Percentiles rank a stretch among this genome's conserved stretches.
Conservation (phyloP, 1,140 invertebrate species). For the Leptinotarsa lineolata region DNA sequence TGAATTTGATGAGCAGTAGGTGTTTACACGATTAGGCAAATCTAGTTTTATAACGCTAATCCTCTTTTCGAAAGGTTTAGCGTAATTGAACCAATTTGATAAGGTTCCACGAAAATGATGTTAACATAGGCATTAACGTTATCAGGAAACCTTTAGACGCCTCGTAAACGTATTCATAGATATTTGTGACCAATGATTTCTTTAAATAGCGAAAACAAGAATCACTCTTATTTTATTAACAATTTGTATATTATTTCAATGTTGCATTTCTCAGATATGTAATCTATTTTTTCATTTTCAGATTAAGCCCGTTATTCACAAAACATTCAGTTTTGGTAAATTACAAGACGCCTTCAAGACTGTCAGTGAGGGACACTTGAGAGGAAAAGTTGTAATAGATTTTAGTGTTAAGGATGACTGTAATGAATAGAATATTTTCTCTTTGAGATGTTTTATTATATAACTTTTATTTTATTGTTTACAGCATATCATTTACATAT, state of each 20-base stretch:
- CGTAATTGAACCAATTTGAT: too few relatives aligned
- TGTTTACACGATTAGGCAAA: too few relatives aligned
- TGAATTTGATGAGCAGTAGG: too few relatives aligned
- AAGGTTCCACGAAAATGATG: too few relatives aligned
- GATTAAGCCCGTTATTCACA: slow-evolving; percentile 71
- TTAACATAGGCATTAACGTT: too few relatives aligned
- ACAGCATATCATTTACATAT: too few relatives aligned
- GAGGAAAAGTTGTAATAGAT: slow-evolving; percentile 74
- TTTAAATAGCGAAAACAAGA: neutral
- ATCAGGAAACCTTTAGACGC: too few relatives aligned
- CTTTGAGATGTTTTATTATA: too few relatives aligned
- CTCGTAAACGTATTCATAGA: neutral
- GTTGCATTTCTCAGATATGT: neutral
- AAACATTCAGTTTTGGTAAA: slow-evolving; percentile 70
- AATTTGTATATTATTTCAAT: neutral
- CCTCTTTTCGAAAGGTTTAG: too few relatives aligned
- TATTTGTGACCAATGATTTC: slow-evolving; percentile 1
- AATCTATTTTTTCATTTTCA: slow-evolving; percentile 51
- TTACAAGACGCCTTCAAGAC: slow-evolving; percentile 71
- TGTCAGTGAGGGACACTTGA: slow-evolving; percentile 67
- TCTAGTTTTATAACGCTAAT: too few relatives aligned
- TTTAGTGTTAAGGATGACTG: neutral
- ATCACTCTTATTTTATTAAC: slow-evolving; percentile 1
- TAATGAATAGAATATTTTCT: too few relatives aligned
- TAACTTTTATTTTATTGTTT: too few relatives aligned